Evolutionary conservation across 1,140 invertebrate genomes (phyloP), one percentile per base, ranked within the genome.

Genomic region (Trialeurodes vaporariorum): DNA sequence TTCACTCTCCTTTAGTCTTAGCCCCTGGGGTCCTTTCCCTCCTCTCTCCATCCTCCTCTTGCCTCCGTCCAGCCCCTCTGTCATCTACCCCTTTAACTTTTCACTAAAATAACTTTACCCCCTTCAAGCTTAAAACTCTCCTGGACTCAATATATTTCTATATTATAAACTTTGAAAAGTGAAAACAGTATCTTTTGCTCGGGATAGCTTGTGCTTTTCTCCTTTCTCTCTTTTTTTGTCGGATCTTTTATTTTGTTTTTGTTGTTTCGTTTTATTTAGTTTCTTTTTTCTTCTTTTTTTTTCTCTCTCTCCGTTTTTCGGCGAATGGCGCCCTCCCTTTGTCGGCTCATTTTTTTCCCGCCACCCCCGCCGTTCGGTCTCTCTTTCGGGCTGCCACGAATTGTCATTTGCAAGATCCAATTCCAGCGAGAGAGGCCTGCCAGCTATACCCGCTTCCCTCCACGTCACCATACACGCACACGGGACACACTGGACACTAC

Each of bases 81-180:
- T 49, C 34, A 49, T 49, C 34, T 49, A 49, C 34, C 34, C 34
- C 34, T 49, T 49, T 49, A 49, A 49, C 34, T 49, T 49, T 49
- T 49, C 34, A 49, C 34, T 49, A 49, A 49, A 49, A 49, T 49
- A 49, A 49, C 34, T 49, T 49, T 17, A 17, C 34, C 34, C 34
- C 34, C 34, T 49, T 17, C 34, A 17, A 49, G 34, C 34, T 49
- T 49, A 49, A 49, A 49, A 49, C 34, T 49, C n/a, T n/a, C 34
- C 34, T 49, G 5, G 34, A 49, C 34, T 49, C 34, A 49, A 49
- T 49, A 49, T 49, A 49, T 49, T 49, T 49, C 34, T 49, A 49
- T 49, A 49, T 49, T 49, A 49, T 49, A 49, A 49, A 49, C 34
- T 49, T 49, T 49, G 34, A 49, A 49, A 49, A 49, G 34, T 49